Evolutionary conservation across 2,888 invertebrate genomes (phyloP).

Genomic region (Caenorhabditis afra): DNA sequence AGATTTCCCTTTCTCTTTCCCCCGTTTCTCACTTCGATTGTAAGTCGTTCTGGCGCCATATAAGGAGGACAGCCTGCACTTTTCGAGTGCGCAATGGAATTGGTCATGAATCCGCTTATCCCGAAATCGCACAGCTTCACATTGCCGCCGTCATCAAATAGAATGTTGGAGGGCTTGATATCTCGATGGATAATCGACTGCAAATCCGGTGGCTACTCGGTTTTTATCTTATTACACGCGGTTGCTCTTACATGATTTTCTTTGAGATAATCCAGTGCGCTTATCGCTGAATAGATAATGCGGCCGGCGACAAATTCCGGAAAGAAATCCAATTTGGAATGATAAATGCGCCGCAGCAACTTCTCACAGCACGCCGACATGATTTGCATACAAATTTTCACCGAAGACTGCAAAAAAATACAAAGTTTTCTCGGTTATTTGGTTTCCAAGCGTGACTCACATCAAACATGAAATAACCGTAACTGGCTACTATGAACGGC

Average conservation of each 20-base stretch:
- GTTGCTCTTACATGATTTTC: conserved; percentile 85
- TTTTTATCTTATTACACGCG: too few relatives aligned
- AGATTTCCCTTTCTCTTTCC: neutral
- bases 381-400: conserved; percentile 99
- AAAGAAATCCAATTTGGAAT: conserved; percentile 85
- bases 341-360: conserved; percentile 87
- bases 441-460: conserved; percentile 20
- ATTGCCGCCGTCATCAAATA: conserved; percentile 92
- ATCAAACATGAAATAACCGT: conserved; percentile 59
- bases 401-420: conserved; percentile 84
- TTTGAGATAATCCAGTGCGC: conserved; percentile 97
- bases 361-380: conserved; percentile 99
- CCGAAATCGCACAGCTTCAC: conserved; percentile 99
- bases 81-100: conserved; percentile 85
- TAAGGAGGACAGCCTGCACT: conserved; percentile 98
- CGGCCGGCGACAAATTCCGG: conserved; percentile 96
- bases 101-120: conserved; percentile 90
- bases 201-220: conserved; percentile 33
- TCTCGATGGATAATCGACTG: conserved; percentile 77
- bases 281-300: conserved; percentile 96
- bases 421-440: neutral
- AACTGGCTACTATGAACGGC: conserved; percentile 54
- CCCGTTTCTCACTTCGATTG: conserved; percentile 44
- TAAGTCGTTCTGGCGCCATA: conserved; percentile 87
- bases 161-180: conserved; percentile 91